Evolutionary conservation across 64 coral and sea anemone species (phyloP).

Genomic region (Anthopleura sola): DNA sequence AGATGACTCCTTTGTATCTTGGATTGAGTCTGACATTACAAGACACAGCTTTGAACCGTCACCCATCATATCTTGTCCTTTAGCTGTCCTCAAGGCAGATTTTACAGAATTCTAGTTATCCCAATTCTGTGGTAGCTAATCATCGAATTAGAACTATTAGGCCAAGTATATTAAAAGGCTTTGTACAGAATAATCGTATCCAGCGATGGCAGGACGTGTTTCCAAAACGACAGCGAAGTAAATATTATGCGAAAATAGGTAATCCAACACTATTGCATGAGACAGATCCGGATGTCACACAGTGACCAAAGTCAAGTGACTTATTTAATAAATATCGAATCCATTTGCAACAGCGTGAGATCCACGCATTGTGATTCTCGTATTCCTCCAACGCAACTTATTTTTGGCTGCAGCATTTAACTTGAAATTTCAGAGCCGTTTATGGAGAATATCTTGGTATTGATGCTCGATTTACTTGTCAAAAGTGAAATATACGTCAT

Average conservation of each 20-base stretch:
- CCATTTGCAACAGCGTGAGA: neutral
- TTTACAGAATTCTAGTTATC: neutral
- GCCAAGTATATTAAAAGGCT: neutral
- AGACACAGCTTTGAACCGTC: slow-evolving; percentile 11
- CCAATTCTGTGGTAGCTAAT: neutral
- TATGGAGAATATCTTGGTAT: too few relatives aligned
- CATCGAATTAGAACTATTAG: neutral
- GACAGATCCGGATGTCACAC: slow-evolving; percentile 6
- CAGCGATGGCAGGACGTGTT: neutral
- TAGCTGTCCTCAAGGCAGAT: neutral
- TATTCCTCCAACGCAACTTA: neutral
- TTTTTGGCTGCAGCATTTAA: neutral
- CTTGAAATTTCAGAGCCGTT: too few relatives aligned
- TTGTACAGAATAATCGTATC: neutral
- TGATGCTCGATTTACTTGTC: too few relatives aligned
- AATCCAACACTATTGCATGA: slow-evolving; percentile 9
- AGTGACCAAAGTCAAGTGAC: slow-evolving; percentile 11
- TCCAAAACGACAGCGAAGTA: slow-evolving; percentile 1
- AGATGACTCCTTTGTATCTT: slow-evolving; percentile 19
- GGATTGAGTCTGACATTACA: slow-evolving; percentile 20
- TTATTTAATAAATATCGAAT: slow-evolving; percentile 1
- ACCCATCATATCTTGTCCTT: neutral
- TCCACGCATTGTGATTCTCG: neutral
- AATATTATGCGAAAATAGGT: slow-evolving; percentile 20
- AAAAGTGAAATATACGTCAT: too few relatives aligned